Evolutionary conservation across 2,113 vertebrate species (phyloP).

Genomic region (Callipepla californica): DNA sequence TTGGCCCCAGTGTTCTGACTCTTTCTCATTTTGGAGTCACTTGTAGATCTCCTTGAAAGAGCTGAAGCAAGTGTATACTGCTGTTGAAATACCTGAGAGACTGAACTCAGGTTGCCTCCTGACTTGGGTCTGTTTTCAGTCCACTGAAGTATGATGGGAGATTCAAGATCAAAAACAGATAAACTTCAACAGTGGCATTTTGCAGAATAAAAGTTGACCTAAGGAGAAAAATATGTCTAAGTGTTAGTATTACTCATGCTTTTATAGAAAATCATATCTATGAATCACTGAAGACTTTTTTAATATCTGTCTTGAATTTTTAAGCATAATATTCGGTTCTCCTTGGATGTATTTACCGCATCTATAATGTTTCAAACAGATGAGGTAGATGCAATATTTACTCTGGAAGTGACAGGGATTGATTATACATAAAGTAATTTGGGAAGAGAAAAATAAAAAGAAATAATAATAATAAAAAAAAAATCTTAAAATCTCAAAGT

Average conservation of each 20-base stretch:
- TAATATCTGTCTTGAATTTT: neutral
- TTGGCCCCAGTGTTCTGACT: neutral
- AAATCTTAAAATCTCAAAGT: neutral
- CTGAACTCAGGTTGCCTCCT: neutral
- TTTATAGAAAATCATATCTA: neutral
- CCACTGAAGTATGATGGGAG: neutral
- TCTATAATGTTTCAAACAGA: neutral
- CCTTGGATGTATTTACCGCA: neutral
- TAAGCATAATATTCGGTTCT: neutral
- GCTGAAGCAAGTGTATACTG: neutral
- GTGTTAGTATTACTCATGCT: neutral
- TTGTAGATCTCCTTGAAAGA: neutral
- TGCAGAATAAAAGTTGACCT: neutral
- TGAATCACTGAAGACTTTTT: neutral
- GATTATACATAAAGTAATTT: neutral
- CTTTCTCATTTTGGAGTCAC: neutral
- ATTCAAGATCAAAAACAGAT: neutral
- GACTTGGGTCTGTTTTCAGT: neutral
- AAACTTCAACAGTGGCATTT: neutral
- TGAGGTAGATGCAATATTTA: neutral
- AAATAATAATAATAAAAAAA: accelerated
- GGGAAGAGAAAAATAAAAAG: neutral
- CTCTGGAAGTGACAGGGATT: neutral
- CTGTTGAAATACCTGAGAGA: neutral
- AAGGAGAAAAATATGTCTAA: neutral